Evolutionary conservation across 2,888 invertebrate genomes (phyloP).

Genomic region (Drosophila prostipennis): DNA sequence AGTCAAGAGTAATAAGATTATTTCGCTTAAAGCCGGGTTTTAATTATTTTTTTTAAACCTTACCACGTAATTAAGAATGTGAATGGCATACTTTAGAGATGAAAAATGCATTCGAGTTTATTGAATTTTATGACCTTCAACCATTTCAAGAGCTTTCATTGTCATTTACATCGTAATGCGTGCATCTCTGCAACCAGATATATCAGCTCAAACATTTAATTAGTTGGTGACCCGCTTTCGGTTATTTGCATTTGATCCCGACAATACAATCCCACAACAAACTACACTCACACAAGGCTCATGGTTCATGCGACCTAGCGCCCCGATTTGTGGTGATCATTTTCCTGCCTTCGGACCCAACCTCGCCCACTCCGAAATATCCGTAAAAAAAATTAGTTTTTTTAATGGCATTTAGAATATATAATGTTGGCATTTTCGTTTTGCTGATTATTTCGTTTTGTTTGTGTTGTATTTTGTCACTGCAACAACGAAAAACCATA

Average conservation of each 20-base stretch:
- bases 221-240: not conserved
- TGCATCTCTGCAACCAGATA: not conserved
- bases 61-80: not conserved
- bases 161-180: not conserved
- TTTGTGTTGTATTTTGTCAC: conserved; percentile 35
- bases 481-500: conserved; percentile 30
- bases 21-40: too few species aligned
- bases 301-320: conserved; percentile 7
- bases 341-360: not conserved
- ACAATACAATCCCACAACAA: conserved; percentile 3
- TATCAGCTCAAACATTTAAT: not conserved
- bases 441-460: conserved; percentile 32
- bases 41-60: too few species aligned
- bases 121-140: not conserved
- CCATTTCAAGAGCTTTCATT: not conserved
- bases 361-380: too few species aligned
- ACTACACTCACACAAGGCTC: conserved; percentile 13
- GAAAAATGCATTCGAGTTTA: not conserved
- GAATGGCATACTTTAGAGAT: not conserved
- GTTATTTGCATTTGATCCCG: conserved; percentile 5
- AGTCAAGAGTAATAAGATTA: too few species aligned
- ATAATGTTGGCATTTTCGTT: conserved; percentile 5
- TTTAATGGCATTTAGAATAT: not conserved
- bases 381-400: not conserved
- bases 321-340: conserved; percentile 29